Evolutionary conservation across 2,888 invertebrate genomes (phyloP).

Genomic region (Lepidocyrtoides sp.): DNA sequence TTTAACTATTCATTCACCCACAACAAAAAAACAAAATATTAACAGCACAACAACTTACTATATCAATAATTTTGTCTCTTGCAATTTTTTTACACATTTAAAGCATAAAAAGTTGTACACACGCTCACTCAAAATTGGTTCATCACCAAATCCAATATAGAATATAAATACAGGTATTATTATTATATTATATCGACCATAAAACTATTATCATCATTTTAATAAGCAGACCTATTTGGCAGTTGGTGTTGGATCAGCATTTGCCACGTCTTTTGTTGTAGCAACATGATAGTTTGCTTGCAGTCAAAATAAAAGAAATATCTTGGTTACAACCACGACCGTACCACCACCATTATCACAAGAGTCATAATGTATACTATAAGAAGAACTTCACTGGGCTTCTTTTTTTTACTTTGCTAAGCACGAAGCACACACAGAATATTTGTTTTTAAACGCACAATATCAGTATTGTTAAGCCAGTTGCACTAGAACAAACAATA

Average conservation of each 20-base stretch:
- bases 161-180: constrained; percentile 13
- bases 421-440: constrained; percentile 8
- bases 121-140: constrained; percentile 9
- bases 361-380: not conserved
- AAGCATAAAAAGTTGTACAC: constrained; percentile 58
- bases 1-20: constrained; percentile 20
- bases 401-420: not conserved
- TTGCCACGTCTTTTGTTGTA: constrained; percentile 68
- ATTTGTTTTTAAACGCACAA: constrained; percentile 2
- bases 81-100: constrained; percentile 7
- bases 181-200: constrained; percentile 31
- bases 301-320: constrained; percentile 47
- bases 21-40: not conserved
- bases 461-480: constrained; percentile 32
- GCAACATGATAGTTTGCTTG: constrained; percentile 55
- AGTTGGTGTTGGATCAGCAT: constrained; percentile 31
- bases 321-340: constrained; percentile 38
- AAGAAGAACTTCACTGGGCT: no score
- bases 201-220: constrained; percentile 11
- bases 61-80: not conserved
- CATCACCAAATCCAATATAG: constrained; percentile 43
- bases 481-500: constrained; percentile 48
- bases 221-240: constrained; percentile 55
- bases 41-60: not conserved
- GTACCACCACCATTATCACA: constrained; percentile 12